Base-by-base conservation (phyloP, 2,113 vertebrate species). In the Melozone crissalis region DNA sequence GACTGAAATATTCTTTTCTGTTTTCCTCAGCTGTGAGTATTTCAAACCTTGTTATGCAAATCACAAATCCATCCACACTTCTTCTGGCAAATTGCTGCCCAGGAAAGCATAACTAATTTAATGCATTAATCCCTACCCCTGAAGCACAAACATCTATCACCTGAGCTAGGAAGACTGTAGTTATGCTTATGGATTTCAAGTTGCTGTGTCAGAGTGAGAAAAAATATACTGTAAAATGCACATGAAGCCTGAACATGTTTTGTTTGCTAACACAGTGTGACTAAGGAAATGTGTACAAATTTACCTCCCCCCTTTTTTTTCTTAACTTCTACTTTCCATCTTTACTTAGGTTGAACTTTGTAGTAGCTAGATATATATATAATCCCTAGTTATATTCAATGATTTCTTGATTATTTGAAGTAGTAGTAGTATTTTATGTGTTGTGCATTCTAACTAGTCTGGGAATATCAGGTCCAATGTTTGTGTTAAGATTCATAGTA, bases 91-190 rank as follows among this genome's bases (percentile, higher is more conserved):
- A 80, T 37, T 59, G 47, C 65, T 87, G 37, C 62, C 39, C 43
- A 84, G 86, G 21, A 86, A 91, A 92, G 75, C 43, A 11, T 77
- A 89, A 59, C 68, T 80, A 63, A 80, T 86, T 86, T 90, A 86
- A 86, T 87, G 82, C 33, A 77, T 93, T 77, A 79, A 86, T 81
- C 57, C 24, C 26, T 43, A 44, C 54, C 39, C 41, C n/a, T 80
- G 62, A 86, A 86, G 67, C 35, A 46, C 52, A 92, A 84, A 46
- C 30, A 71, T 76, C 63, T 55, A 61, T 77, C 63, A 87, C 75
- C 44, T 69, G 44, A 84, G 23, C 21, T 77, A 54, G 31, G 16
- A 93, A 80, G 39, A 52, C 19, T 39, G 19, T 65, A 69, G 30
- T 24, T 67, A 67, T 14, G 31, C 80, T 72, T 74, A 13, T 63